Conservation (phyloP, 2,888 invertebrate species). For the Euphydryas editha region DNA sequence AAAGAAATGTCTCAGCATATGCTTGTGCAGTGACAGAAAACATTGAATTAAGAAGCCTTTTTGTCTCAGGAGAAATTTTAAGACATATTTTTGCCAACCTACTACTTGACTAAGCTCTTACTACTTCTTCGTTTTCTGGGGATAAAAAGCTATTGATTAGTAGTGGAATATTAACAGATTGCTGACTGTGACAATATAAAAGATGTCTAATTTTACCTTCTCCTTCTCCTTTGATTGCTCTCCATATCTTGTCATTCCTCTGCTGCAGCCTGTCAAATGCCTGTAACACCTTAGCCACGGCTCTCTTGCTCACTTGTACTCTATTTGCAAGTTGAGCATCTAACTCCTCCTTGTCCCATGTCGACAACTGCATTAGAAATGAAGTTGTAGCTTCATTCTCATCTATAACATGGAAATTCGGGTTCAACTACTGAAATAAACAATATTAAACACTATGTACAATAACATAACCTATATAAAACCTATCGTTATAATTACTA, state of each 20-base stretch:
- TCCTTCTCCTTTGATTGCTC: slow-evolving; percentile 92
- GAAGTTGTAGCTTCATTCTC: slow-evolving; percentile 98
- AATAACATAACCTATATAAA: slow-evolving; percentile 14
- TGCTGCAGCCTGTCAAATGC: slow-evolving; percentile 98
- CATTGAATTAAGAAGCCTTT: too few species aligned
- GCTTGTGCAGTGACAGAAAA: too few species aligned
- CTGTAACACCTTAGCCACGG: slow-evolving; percentile 97
- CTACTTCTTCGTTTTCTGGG: too few species aligned
- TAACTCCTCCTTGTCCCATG: slow-evolving; percentile 98
- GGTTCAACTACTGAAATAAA: slow-evolving; percentile 40
- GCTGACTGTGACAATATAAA: background rate
- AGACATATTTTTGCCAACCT: too few species aligned
- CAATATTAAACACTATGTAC: slow-evolving; percentile 29
- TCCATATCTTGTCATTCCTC: slow-evolving; percentile 96
- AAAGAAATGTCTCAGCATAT: too few species aligned
- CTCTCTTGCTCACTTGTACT: slow-evolving; percentile 97
- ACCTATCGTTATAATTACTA: background rate
- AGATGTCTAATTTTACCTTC: slow-evolving; percentile 76
- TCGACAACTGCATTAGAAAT: slow-evolving; percentile 96
- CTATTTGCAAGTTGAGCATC: slow-evolving; percentile 97
- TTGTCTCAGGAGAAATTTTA: too few species aligned
- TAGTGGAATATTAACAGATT: background rate
- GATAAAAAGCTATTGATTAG: too few species aligned
- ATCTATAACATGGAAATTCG: slow-evolving; percentile 81
- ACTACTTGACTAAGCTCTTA: too few species aligned